These are phyloP conservation scores for Epinephelus awoara DNA, from an alignment of 2,797 vertebrate genomes.

Conservation along the genomic window DNA sequence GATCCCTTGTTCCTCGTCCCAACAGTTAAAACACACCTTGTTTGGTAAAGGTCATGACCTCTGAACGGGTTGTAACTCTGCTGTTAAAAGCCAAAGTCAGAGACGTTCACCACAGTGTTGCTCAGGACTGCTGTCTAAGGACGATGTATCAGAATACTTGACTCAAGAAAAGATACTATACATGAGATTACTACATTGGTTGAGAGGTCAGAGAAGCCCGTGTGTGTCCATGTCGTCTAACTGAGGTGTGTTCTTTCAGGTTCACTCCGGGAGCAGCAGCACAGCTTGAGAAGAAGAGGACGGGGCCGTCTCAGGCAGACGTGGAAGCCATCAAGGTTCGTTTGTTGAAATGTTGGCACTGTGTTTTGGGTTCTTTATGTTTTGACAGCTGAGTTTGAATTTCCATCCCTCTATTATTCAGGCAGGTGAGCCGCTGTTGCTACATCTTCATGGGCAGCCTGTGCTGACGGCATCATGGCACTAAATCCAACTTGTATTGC, in stretches of 20 bases:
- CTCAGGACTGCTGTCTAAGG: constrained; percentile 88
- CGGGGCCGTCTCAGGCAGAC: constrained; percentile 92
- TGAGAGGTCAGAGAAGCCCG: constrained; percentile 88
- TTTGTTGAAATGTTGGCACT: background rate
- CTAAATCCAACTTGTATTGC: no score
- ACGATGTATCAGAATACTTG: constrained; percentile 92
- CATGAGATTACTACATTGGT: constrained; percentile 92
- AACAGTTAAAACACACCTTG: background rate
- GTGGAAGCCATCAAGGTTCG: constrained; percentile 97
- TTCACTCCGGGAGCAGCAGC: constrained; percentile 93
- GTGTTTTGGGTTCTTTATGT: background rate
- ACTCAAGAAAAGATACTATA: constrained; percentile 94
- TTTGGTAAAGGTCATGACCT: background rate
- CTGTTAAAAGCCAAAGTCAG: background rate
- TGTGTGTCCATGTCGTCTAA: background rate
- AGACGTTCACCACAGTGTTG: constrained; percentile 82
- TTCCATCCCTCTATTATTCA: no score
- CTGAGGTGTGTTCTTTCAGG: constrained; percentile 66
- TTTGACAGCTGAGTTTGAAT: background rate
- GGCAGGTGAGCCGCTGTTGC: no score
- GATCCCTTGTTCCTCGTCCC: background rate
- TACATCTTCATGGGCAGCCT: no score
- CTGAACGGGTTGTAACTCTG: background rate
- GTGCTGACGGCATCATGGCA: no score
- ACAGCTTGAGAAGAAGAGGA: constrained; percentile 92